A percentile compares a stretch with the other conserved stretches of the same genome.
Conservation (phyloP, 2,888 invertebrate genomes). For the Oxytorus armatus region DNA sequence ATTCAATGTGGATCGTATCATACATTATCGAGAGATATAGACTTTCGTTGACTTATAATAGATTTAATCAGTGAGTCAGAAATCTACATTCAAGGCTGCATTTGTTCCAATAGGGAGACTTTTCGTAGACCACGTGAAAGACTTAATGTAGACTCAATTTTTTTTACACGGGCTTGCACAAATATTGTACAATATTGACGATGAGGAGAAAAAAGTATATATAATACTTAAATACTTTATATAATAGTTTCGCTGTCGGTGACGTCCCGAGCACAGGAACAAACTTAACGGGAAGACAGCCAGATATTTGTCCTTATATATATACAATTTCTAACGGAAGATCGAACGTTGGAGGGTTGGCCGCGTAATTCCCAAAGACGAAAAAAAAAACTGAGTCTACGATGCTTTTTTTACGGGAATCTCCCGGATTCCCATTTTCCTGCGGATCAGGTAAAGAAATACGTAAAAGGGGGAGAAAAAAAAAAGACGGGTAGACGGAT, state of each 20-base stretch:
- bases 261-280: neutral
- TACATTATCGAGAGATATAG: too few species aligned
- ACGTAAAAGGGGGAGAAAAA: conserved; percentile 61
- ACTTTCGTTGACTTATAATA: too few species aligned
- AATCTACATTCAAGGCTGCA: too few species aligned
- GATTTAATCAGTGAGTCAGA: too few species aligned
- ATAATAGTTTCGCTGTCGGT: too few species aligned
- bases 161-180: too few species aligned
- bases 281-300: conserved; percentile 45
- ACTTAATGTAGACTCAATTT: too few species aligned
- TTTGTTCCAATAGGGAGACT: too few species aligned
- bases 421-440: conserved; percentile 67
- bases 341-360: conserved; percentile 45
- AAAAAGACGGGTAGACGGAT: conserved; percentile 42
- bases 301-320: conserved; percentile 8
- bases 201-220: neutral
- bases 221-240: too few species aligned
- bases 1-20: too few species aligned
- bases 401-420: conserved; percentile 55
- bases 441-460: conserved; percentile 70
- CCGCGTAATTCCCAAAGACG: neutral
- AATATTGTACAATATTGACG: neutral
- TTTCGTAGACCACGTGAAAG: too few species aligned
- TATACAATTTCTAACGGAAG: conserved; percentile 67
- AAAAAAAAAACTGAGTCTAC: conserved; percentile 47